Percentiles rank a stretch among this genome's conserved stretches.
Conservation (phyloP, 2,888 invertebrate genomes). For the Drosophila paracracens region DNA sequence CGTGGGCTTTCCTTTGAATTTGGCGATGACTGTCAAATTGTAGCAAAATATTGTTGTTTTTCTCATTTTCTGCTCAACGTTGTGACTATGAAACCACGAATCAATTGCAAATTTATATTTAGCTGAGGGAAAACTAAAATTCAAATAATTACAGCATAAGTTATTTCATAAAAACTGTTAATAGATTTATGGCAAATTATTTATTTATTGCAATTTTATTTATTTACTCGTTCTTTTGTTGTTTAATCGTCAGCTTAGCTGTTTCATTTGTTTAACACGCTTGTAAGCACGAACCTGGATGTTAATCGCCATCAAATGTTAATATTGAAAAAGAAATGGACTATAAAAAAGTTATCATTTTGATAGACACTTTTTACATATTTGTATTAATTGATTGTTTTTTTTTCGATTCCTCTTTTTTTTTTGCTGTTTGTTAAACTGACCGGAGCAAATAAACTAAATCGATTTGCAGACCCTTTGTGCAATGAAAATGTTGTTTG, state of each 20-base stretch:
- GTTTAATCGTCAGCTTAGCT: not conserved
- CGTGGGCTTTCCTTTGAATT: slow-evolving; percentile 24
- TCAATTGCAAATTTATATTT: not conserved
- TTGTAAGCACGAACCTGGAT: not conserved
- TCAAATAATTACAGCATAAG: not conserved
- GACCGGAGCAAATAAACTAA: slow-evolving; percentile 29
- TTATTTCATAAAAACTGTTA: not conserved
- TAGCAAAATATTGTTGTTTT: slow-evolving; percentile 9
- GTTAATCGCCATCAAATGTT: not conserved
- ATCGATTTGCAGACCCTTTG: slow-evolving; percentile 44
- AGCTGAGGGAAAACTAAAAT: not conserved
- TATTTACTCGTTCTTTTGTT: not conserved
- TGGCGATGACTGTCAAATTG: slow-evolving; percentile 47
- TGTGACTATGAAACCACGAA: not conserved
- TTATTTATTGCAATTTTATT: not conserved
- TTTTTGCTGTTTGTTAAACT: not conserved
- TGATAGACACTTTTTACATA: slow-evolving; percentile 18
- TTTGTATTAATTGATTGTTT: slow-evolving; percentile 39
- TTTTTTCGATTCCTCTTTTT: not conserved
- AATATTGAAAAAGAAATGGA: not conserved
- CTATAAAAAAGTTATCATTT: slow-evolving; percentile 2
- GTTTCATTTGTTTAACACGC: not conserved
- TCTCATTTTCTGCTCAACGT: not conserved
- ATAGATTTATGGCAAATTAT: not conserved
- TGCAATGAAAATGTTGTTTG: slow-evolving; percentile 46